These are phyloP conservation scores for Hoplodrina ambigua DNA, from an alignment of 2,888 invertebrate genomes.

Conservation along the genomic window DNA sequence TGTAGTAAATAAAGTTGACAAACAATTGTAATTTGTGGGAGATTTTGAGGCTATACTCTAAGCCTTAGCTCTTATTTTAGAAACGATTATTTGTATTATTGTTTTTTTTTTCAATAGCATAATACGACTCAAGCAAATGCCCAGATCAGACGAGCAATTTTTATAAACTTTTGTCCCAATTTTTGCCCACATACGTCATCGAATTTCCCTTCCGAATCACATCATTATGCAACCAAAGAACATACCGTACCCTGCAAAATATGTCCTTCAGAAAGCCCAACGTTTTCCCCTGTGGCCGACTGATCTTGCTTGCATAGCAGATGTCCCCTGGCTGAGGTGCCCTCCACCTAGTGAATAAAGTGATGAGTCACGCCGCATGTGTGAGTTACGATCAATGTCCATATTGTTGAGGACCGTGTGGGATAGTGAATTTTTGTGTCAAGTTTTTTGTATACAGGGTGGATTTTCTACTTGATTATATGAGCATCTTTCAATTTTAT, in stretches of 20 bases:
- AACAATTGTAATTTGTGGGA: too few relatives aligned
- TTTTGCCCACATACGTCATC: background rate
- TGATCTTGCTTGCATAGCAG: conserved; percentile 53
- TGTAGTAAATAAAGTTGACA: too few relatives aligned
- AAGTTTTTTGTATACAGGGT: conserved; percentile 28
- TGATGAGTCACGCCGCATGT: conserved; percentile 41
- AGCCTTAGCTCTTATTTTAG: too few relatives aligned
- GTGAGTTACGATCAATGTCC: conserved; percentile 45
- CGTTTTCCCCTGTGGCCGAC: conserved; percentile 16
- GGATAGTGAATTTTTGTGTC: conserved; percentile 19
- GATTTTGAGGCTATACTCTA: too few relatives aligned
- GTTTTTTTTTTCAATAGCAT: too few relatives aligned
- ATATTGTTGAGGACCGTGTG: conserved; percentile 32
- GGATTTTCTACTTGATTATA: background rate
- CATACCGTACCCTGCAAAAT: conserved; percentile 44
- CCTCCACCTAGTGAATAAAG: conserved; percentile 27
- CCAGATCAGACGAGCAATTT: background rate
- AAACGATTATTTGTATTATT: too few relatives aligned
- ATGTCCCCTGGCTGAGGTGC: conserved; percentile 21
- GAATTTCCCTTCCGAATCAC: conserved; percentile 15
- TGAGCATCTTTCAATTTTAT: too few relatives aligned
- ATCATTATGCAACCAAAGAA: conserved; percentile 32
- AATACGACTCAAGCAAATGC: too few relatives aligned
- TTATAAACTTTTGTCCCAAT: background rate
- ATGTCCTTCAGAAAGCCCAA: conserved; percentile 31